These are phyloP conservation scores for Cynopterus sphinx DNA, from an alignment of 2,797 vertebrate genomes.

Conservation along the genomic window DNA sequence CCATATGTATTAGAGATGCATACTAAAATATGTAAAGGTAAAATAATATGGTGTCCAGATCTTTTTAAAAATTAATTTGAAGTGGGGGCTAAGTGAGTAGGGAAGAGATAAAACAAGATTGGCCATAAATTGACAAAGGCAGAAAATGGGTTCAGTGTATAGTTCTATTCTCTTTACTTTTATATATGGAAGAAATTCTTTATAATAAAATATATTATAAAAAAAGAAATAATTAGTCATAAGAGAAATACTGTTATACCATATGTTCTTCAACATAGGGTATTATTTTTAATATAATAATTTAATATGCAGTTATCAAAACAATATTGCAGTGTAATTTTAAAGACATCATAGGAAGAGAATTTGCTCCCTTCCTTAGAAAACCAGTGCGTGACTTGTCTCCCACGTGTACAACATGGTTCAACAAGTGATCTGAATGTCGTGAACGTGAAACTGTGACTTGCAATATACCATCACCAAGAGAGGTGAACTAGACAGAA, in stretches of 20 bases:
- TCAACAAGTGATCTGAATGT: slow-evolving; percentile 52
- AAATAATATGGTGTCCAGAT: neutral
- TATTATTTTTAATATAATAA: neutral
- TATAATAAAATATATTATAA: neutral
- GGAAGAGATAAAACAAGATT: neutral
- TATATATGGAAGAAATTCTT: neutral
- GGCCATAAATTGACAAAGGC: neutral
- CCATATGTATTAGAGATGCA: neutral
- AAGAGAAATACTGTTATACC: neutral
- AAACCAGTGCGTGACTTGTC: neutral
- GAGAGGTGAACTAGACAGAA: slow-evolving; percentile 72
- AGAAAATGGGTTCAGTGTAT: neutral
- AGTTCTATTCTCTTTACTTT: neutral
- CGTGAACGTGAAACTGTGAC: neutral
- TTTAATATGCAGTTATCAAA: neutral
- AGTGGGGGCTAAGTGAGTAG: neutral
- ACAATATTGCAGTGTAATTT: neutral
- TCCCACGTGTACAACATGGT: slow-evolving; percentile 68
- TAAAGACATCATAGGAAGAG: neutral
- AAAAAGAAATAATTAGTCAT: neutral
- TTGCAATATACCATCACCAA: slow-evolving; percentile 66
- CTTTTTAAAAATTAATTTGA: slow-evolving; percentile 1
- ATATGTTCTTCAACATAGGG: neutral
- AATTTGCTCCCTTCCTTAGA: neutral
- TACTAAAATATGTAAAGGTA: neutral